These are phyloP conservation scores for Tauraco hartlaubi DNA, from an alignment of 2,797 vertebrate species.

Conservation along the genomic window DNA sequence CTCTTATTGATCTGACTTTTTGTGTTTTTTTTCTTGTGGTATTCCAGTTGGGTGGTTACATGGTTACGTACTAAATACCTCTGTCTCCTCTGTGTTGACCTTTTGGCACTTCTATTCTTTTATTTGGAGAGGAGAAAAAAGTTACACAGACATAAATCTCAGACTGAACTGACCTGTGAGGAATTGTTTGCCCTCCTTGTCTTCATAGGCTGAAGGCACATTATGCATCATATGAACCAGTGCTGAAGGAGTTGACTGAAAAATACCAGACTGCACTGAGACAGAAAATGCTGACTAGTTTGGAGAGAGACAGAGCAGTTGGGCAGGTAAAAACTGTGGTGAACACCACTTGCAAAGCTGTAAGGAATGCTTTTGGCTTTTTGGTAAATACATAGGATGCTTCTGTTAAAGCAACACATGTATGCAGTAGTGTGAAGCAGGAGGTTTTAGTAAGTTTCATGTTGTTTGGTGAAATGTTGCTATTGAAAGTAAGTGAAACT, in stretches of 20 bases:
- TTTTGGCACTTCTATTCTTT: slow-evolving; percentile 28
- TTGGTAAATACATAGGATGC: not conserved
- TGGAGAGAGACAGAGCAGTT: slow-evolving; percentile 85
- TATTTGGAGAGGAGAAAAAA: not conserved
- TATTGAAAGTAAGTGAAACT: not conserved
- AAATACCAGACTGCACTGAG: slow-evolving; percentile 85
- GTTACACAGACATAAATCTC: not conserved
- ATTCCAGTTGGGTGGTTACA: not conserved
- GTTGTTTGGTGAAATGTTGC: not conserved
- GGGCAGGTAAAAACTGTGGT: slow-evolving; percentile 76
- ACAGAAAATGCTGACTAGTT: slow-evolving; percentile 83
- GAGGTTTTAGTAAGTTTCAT: not conserved
- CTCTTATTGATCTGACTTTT: not conserved
- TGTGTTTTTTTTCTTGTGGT: not conserved
- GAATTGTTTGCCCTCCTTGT: slow-evolving; percentile 6
- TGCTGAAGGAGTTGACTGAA: slow-evolving; percentile 83
- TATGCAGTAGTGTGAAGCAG: not conserved
- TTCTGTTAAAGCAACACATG: not conserved
- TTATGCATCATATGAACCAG: slow-evolving; percentile 84
- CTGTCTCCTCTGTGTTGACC: not conserved
- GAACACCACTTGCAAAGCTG: not conserved
- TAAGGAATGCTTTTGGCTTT: not conserved
- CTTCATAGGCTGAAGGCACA: slow-evolving; percentile 84
- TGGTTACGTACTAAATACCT: not conserved
- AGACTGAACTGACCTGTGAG: slow-evolving; percentile 9